A percentile compares a stretch with the other conserved stretches of the same genome.
These are phyloP conservation scores for Melitaea athalia DNA, from an alignment of 2,888 invertebrate genomes.

Conservation along the genomic window DNA sequence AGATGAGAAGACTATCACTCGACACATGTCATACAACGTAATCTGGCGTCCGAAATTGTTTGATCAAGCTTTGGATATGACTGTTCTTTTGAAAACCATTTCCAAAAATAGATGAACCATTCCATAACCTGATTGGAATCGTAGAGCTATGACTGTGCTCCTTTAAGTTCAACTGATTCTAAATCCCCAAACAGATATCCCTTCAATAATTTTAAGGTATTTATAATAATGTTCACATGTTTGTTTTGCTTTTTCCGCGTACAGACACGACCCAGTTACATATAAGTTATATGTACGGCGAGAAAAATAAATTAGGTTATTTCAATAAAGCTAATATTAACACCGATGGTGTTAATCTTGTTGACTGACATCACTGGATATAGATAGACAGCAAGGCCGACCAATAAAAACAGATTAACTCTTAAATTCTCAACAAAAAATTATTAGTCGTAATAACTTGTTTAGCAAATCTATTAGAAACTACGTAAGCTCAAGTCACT, in stretches of 20 bases:
- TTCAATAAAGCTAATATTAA: conserved; percentile 27
- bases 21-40: background rate
- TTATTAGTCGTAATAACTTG: conserved; percentile 13
- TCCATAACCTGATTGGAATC: too few species aligned
- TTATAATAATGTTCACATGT: background rate
- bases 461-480: background rate
- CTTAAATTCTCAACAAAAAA: conserved; percentile 13
- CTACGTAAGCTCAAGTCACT: background rate
- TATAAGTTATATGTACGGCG: background rate
- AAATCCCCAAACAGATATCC: too few species aligned
- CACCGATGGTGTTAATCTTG: conserved; percentile 12
- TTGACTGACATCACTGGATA: conserved; percentile 10
- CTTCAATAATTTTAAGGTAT: too few species aligned
- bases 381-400: conserved; percentile 14
- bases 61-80: background rate
- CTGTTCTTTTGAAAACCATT: too few species aligned
- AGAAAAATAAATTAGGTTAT: conserved; percentile 11
- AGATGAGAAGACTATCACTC: background rate
- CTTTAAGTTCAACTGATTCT: too few species aligned
- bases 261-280: background rate
- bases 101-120: too few species aligned
- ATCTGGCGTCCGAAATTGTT: background rate
- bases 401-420: conserved; percentile 16
- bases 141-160: too few species aligned
- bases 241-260: background rate